Base-by-base conservation (phyloP, 2,797 vertebrate species). In the Heliangelus exortis region DNA sequence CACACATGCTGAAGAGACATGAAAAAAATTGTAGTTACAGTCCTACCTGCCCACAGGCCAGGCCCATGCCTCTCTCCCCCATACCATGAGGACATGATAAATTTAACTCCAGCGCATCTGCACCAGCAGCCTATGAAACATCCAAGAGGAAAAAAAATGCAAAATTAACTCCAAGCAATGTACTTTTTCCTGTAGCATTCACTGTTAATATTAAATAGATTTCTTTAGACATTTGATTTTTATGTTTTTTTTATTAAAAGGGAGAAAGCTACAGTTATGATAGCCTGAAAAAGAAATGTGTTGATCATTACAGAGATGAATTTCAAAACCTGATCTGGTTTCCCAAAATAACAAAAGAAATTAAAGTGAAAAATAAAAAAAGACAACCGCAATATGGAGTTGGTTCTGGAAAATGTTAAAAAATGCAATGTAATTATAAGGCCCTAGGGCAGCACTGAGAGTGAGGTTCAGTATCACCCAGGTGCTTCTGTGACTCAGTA, bases 81-180 rank as follows among this genome's bases (percentile, higher is more conserved):
- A 99, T 99, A 62, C 99, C 99, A 81, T 99, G 99, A 95, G 99
- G 98, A 97, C 99, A 99, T 0, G 99, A 99, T 87, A 99, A 95
- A 97, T 99, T 99, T 89, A 99, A 97, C 97, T 99, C 99, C 97
- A 99, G 96, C 4, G 98, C 98, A 95, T 99, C 98, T 34, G 98
- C 98, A 95, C 98, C 98, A 94, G 98, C 98, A 91, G 69, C 97
- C 98, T 99, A 92, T 33, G 84, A 95, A 88, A 95, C 33, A 84
- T 8, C 33, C 11, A 93, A 31, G 55, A 92, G 84, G 74, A 66
- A 81, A 87, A 87, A 71, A 61, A 53, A 48, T 1, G 9, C 17
- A 78, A 87, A 84, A 90, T 82, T 88, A 93, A 92, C 74, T 59
- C 25, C 23, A 77, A 85, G 73, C 61, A 51, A 85, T 48, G 7